Conservation (phyloP, 2,113 vertebrate species). For the Clarias gariepinus region DNA sequence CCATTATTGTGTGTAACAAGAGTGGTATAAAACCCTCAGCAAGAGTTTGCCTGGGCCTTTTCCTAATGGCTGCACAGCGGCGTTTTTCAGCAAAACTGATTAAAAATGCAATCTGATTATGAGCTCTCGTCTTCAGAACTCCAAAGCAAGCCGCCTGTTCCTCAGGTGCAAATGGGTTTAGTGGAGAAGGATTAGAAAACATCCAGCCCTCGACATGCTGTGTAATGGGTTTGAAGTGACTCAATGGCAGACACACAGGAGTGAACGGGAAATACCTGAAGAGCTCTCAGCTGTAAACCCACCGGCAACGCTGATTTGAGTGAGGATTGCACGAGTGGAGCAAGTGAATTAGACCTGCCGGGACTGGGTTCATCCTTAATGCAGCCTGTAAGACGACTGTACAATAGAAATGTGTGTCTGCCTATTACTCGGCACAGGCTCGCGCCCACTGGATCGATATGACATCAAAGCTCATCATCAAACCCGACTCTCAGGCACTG, state of each 20-base stretch:
- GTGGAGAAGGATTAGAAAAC: constrained; percentile 38
- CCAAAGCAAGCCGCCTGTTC: constrained; percentile 41
- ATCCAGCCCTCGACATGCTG: background rate
- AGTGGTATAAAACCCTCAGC: constrained; percentile 42
- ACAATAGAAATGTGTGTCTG: constrained; percentile 33
- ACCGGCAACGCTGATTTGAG: background rate
- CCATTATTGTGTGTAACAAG: constrained; percentile 51
- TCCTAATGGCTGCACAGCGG: constrained; percentile 34
- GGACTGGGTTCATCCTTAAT: constrained; percentile 42
- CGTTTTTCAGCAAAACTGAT: constrained; percentile 40
- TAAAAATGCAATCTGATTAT: constrained; percentile 51
- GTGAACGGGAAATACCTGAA: constrained; percentile 11
- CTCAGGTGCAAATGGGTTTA: constrained; percentile 42
- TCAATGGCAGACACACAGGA: constrained; percentile 9
- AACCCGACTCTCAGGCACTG: constrained; percentile 29
- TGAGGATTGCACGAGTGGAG: background rate
- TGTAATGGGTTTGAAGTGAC: constrained; percentile 38
- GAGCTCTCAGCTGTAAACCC: background rate
- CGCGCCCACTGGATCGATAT: constrained; percentile 33
- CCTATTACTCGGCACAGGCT: constrained; percentile 22
- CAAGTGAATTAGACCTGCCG: constrained; percentile 23
- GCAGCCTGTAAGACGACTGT: constrained; percentile 38
- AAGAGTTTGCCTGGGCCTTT: constrained; percentile 37
- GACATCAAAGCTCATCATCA: constrained; percentile 50
- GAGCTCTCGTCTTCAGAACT: constrained; percentile 43